Evolutionary conservation across 2,888 invertebrate genomes (phyloP).

Genomic region (Aphelenchoides bicaudatus): DNA sequence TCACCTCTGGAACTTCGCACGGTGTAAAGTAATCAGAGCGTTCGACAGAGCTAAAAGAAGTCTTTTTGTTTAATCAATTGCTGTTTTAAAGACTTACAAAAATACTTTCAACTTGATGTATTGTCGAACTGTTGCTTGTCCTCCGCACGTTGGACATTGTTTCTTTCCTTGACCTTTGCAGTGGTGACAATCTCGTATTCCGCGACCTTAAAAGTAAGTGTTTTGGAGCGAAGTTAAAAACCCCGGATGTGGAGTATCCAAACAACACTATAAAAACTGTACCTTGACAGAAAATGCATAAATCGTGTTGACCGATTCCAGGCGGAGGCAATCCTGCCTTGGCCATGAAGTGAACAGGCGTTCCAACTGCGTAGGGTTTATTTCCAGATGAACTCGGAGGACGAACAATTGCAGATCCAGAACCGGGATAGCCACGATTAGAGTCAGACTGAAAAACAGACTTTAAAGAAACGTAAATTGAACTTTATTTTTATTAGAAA

Average conservation of each 20-base stretch:
- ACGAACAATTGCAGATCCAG: conserved; percentile 48
- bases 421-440: conserved; percentile 50
- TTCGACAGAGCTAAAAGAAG: conserved; percentile 48
- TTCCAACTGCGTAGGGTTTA: conserved; percentile 55
- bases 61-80: background rate
- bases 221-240: background rate
- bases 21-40: conserved; percentile 53
- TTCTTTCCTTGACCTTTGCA: conserved; percentile 61
- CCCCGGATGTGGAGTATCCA: conserved; percentile 4
- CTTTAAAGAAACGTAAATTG: too few species aligned
- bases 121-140: conserved; percentile 51
- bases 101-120: conserved; percentile 57
- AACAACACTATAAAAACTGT: conserved; percentile 24
- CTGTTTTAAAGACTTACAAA: conserved; percentile 43
- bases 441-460: conserved; percentile 42
- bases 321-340: conserved; percentile 60
- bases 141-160: conserved; percentile 48
- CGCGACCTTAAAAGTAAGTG: conserved; percentile 39
- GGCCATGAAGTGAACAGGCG: conserved; percentile 59
- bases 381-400: conserved; percentile 25
- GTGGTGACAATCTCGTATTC: conserved; percentile 56
- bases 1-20: conserved; percentile 51
- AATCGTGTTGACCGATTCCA: conserved; percentile 56
- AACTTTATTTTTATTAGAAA: background rate
- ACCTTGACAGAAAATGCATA: conserved; percentile 60